Conservation (phyloP, 2,113 vertebrate species). For the Meleagris gallopavo region DNA sequence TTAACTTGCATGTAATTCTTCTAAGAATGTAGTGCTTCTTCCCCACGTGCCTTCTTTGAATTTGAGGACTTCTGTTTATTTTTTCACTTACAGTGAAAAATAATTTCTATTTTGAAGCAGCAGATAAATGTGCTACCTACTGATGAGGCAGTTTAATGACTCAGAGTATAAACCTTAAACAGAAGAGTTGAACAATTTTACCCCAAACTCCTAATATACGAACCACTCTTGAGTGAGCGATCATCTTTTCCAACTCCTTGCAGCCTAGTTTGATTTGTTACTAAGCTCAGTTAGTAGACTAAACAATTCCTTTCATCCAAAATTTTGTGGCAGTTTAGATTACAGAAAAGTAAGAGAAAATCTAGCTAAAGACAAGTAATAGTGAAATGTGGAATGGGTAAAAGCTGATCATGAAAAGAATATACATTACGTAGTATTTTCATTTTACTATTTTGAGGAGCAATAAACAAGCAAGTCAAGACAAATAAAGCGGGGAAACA, state of each 20-base stretch:
- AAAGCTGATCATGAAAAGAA: not conserved
- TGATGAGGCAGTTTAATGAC: conserved; percentile 61
- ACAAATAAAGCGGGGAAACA: not conserved
- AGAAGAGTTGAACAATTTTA: not conserved
- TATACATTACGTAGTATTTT: not conserved
- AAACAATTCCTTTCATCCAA: not conserved
- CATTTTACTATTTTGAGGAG: not conserved
- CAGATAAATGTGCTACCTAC: not conserved
- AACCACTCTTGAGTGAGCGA: not conserved
- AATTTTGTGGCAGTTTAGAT: not conserved
- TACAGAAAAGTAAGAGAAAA: not conserved
- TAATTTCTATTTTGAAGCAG: not conserved
- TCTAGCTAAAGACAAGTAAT: not conserved
- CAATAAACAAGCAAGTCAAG: not conserved
- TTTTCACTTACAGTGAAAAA: conserved; percentile 19
- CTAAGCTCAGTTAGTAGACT: not conserved
- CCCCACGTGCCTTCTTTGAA: not conserved
- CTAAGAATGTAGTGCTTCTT: conserved; percentile 48
- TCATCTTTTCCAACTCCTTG: not conserved
- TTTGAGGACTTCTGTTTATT: conserved; percentile 30
- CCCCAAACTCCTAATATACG: not conserved
- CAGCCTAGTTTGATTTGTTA: not conserved
- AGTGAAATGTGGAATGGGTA: not conserved
- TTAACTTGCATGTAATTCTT: conserved; percentile 51
- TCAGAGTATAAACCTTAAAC: not conserved